These are phyloP conservation scores for Caenorhabditis drosophilae DNA, from an alignment of 2,888 invertebrate species.

Conservation along the genomic window DNA sequence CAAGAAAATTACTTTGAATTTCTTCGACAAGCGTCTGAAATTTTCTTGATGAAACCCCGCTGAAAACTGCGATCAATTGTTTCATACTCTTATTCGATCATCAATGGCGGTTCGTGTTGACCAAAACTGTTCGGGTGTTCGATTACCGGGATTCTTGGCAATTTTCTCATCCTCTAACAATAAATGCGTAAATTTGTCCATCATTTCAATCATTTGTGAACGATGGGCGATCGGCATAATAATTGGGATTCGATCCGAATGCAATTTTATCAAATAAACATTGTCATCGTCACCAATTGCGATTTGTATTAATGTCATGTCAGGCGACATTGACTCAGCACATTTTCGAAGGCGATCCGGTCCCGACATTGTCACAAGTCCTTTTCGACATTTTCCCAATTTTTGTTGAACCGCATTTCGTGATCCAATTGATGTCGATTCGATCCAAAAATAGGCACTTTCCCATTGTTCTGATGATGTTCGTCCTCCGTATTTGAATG, in stretches of 20 bases:
- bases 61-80: too few species aligned
- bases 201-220: conserved; percentile 16
- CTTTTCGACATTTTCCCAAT: conserved; percentile 15
- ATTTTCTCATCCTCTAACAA: conserved; percentile 26
- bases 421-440: conserved; percentile 37
- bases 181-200: conserved; percentile 22
- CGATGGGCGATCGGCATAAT: conserved; percentile 39
- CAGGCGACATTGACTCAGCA: conserved; percentile 19
- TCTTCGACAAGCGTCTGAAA: conserved; percentile 15
- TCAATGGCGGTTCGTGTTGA: conserved; percentile 20
- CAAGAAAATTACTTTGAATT: conserved; percentile 21
- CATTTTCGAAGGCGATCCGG: conserved; percentile 9
- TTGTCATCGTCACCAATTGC: conserved; percentile 24
- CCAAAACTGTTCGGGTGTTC: conserved; percentile 29
- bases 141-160: conserved; percentile 23
- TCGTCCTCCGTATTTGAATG: conserved; percentile 35
- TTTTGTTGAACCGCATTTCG: conserved; percentile 23
- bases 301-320: conserved; percentile 37
- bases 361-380: conserved; percentile 18
- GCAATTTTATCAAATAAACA: conserved; percentile 31
- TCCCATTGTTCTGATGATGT: conserved; percentile 26
- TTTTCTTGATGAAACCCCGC: too few species aligned
- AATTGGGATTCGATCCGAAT: conserved; percentile 27
- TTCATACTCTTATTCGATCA: conserved; percentile 12
- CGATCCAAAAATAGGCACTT: conserved; percentile 35